Base-by-base conservation (phyloP, 2,888 invertebrate species). In the Agonopterix heracliana region DNA sequence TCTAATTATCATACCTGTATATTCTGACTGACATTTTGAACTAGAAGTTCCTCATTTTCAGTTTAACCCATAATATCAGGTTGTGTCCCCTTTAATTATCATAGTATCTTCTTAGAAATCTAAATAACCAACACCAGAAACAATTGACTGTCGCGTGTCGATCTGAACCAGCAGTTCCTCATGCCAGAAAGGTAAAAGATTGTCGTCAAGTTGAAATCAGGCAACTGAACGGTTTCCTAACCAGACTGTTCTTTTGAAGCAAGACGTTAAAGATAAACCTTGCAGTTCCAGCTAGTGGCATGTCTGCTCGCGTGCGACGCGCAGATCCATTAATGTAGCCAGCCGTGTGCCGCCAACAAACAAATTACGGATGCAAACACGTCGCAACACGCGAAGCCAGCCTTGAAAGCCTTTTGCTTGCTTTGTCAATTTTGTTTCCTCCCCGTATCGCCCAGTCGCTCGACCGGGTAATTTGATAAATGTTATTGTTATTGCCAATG, bases 281-380 rank as follows among this genome's bases (percentile, higher is more conserved):
- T 54, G 55, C 12, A 9, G 38, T 54, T 56, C 60, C 59, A 54
- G 54, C 55, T 65, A 75, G 64, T 71, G 68, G 69, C 71, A 71
- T 70, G 75, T 63, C 64, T 61, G 71, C 65, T 83, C 71, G 86
- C 87, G 83, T 86, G 86, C 73, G 57, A 55, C 57, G 65, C 71
- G 64, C 64, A 75, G 81, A 82, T 85, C 80, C 85, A 85, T 87
- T 85, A 86, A 83, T 82, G 83, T 82, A 83, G 78, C 74, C 79
- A 74, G 79, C 70, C 75, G 77, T 76, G 74, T 75, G 81, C 81
- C 82, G 78, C 83, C 83, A 83, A 78, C 82, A 86, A 87, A 87
- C 87, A 87, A 87, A 87, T 87, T 87, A 87, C 79, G 66, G 83
- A 87, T 86, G 86, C 88, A 88, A 88, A 88, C 86, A 87, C 84